phyloP scores from a whole-genome alignment of 2,797 vertebrate genomes.

The Melanotaenia nigrans region DNA sequence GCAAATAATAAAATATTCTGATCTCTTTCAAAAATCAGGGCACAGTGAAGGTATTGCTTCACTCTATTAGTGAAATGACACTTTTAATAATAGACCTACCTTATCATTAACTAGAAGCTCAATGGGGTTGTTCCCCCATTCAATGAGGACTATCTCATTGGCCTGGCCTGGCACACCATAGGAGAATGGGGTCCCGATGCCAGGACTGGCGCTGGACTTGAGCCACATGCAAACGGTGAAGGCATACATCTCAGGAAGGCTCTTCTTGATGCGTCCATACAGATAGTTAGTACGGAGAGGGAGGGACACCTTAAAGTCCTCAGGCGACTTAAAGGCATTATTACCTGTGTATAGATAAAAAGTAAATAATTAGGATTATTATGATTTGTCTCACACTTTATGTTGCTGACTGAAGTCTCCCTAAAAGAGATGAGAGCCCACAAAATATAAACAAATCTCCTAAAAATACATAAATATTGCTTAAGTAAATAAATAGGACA shows the following conservation, averaged over 20 bases:
- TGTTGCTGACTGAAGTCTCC: not conserved
- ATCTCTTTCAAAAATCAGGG: conserved; percentile 31
- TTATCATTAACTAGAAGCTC: conserved; percentile 97
- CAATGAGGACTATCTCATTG: conserved; percentile 98
- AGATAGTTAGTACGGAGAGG: conserved; percentile 96
- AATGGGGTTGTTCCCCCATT: conserved; percentile 98
- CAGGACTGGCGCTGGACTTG: conserved; percentile 92
- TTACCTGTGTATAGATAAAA: conserved; percentile 80
- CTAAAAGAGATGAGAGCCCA: not conserved
- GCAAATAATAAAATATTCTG: conserved; percentile 29
- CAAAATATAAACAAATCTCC: not conserved
- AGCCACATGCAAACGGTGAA: conserved; percentile 99
- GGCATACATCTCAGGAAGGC: conserved; percentile 94
- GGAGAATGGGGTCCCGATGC: conserved; percentile 96
- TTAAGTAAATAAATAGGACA: not conserved
- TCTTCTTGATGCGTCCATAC: conserved; percentile 96
- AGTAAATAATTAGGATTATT: not conserved
- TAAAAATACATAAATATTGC: not conserved
- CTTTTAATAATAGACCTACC: conserved; percentile 76
- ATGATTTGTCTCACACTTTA: not conserved
- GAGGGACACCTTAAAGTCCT: conserved; percentile 96
- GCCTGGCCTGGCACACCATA: conserved; percentile 95
- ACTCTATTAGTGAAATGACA: not conserved
- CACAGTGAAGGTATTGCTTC: not conserved
- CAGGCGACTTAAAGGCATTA: conserved; percentile 94